Evolutionary conservation across 2,888 invertebrate species (phyloP).

Genomic region (Heteropelma amictum): DNA sequence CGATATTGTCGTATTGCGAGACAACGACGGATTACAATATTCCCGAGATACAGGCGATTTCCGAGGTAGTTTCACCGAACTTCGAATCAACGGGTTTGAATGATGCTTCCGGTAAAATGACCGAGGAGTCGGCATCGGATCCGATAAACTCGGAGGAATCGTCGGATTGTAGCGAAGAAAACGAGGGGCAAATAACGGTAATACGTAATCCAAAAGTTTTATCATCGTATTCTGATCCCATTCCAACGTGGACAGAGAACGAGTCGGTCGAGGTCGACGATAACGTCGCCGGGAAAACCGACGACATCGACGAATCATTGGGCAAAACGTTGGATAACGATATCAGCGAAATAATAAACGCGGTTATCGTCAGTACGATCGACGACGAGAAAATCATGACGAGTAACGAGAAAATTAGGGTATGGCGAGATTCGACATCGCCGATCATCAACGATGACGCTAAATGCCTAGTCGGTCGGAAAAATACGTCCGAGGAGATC

Average conservation of each 20-base stretch:
- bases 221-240: conserved; percentile 27
- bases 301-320: conserved; percentile 24
- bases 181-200: conserved; percentile 58
- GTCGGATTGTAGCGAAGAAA: conserved; percentile 48
- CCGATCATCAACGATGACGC: conserved; percentile 39
- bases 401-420: conserved; percentile 62
- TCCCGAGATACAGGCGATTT: conserved; percentile 66
- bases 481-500: conserved; percentile 58
- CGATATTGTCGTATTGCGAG: conserved; percentile 64
- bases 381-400: conserved; percentile 35
- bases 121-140: conserved; percentile 31
- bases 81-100: conserved; percentile 33
- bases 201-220: conserved; percentile 53
- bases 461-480: conserved; percentile 3
- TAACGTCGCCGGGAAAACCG: background rate
- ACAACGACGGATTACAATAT: conserved; percentile 59
- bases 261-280: background rate
- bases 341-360: conserved; percentile 48
- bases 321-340: conserved; percentile 35
- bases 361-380: conserved; percentile 29
- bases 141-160: conserved; percentile 8
- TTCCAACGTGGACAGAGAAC: conserved; percentile 38
- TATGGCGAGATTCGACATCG: conserved; percentile 68
- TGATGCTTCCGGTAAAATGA: conserved; percentile 27
- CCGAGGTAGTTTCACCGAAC: conserved; percentile 51